These are phyloP conservation scores for Pyrrhia umbra DNA, from an alignment of 2,888 invertebrate species.

Conservation along the genomic window DNA sequence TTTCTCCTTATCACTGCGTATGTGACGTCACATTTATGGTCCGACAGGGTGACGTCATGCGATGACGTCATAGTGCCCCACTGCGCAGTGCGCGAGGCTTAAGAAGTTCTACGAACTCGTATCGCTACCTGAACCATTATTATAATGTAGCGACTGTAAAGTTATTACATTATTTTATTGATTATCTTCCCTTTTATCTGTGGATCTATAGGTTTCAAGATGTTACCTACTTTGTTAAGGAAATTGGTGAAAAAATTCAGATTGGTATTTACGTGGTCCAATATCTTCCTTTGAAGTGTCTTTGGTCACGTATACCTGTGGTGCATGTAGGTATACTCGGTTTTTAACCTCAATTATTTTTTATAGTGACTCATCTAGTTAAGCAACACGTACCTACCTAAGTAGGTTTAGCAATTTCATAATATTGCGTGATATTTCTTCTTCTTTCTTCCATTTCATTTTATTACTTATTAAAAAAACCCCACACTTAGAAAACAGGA, in stretches of 20 bases:
- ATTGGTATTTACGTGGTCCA: constrained; percentile 42
- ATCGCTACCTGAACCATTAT: constrained; percentile 61
- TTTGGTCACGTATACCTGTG: constrained; percentile 64
- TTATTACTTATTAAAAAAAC: constrained; percentile 15
- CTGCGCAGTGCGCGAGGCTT: constrained; percentile 65
- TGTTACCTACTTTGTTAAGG: constrained; percentile 37
- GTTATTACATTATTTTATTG: constrained; percentile 52
- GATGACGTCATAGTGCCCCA: constrained; percentile 75
- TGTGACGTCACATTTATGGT: constrained; percentile 74
- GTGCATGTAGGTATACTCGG: constrained; percentile 42
- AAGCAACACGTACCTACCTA: constrained; percentile 25
- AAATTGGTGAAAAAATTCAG: constrained; percentile 26
- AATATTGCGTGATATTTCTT: constrained; percentile 46
- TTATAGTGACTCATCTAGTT: constrained; percentile 47
- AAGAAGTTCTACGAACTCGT: constrained; percentile 75
- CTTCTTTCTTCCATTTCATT: background rate
- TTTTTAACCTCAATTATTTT: constrained; percentile 49
- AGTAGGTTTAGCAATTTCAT: constrained; percentile 47
- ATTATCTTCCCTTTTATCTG: no score
- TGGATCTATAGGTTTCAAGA: constrained; percentile 12
- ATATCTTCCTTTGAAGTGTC: constrained; percentile 41
- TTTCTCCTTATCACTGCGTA: constrained; percentile 58
- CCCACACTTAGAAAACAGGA: constrained; percentile 48
- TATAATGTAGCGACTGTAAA: constrained; percentile 56
- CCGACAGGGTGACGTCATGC: constrained; percentile 80